phyloP scores from a whole-genome alignment of 2,888 invertebrate genomes.

The Dendrolimus houi region DNA sequence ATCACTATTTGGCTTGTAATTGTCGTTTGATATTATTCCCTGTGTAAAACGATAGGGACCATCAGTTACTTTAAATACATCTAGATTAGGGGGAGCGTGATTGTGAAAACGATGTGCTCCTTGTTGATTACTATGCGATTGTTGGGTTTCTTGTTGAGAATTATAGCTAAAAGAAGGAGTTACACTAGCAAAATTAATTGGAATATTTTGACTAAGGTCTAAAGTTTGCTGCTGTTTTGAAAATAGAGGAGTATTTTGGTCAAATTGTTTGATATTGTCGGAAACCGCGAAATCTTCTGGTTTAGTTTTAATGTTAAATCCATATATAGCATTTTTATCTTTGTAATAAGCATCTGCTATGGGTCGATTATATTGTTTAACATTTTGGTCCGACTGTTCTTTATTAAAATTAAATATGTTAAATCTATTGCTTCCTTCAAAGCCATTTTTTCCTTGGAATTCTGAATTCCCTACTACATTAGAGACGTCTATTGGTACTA shows the following conservation, averaged over 20 bases:
- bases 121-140: constrained; percentile 36
- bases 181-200: constrained; percentile 28
- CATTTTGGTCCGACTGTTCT: constrained; percentile 43
- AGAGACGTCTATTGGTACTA: constrained; percentile 64
- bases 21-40: constrained; percentile 35
- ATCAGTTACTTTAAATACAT: constrained; percentile 55
- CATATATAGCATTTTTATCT: constrained; percentile 57
- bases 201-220: constrained; percentile 31
- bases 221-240: constrained; percentile 35
- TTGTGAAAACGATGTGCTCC: constrained; percentile 36
- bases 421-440: constrained; percentile 33
- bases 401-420: constrained; percentile 36
- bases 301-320: constrained; percentile 52
- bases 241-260: constrained; percentile 34
- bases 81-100: constrained; percentile 36
- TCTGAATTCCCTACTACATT: constrained; percentile 57
- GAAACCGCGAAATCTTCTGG: constrained; percentile 35
- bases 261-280: constrained; percentile 39
- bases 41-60: constrained; percentile 56
- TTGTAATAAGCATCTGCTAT: constrained; percentile 56
- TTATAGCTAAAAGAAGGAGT: constrained; percentile 32
- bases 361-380: constrained; percentile 48
- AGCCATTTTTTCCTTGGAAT: constrained; percentile 27
- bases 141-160: constrained; percentile 40
- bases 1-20: constrained; percentile 37